A percentile compares a stretch with the other conserved stretches of the same genome.
phyloP scores from a whole-genome alignment of 2,888 invertebrate genomes.

The Idaea aversata region DNA sequence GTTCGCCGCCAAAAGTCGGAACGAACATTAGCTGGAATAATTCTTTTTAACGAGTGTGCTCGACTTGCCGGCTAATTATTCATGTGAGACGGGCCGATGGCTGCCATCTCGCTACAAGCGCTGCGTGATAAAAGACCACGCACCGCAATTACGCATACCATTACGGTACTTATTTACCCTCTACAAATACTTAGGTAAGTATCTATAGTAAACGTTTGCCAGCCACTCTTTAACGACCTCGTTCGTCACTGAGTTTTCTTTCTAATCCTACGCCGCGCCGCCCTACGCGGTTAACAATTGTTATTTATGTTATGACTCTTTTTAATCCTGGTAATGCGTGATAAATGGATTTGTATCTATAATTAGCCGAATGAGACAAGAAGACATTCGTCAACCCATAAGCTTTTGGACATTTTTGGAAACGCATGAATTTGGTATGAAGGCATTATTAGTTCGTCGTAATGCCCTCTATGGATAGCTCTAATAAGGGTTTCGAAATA shows the following conservation, averaged over 20 bases:
- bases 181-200: constrained; percentile 6
- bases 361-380: background rate
- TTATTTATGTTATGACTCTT: background rate
- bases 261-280: background rate
- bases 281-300: background rate
- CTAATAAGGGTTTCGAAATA: no score
- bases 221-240: constrained; percentile 2
- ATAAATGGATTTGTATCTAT: background rate
- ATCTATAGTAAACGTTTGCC: constrained; percentile 5
- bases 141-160: constrained; percentile 18
- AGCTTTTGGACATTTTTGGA: no score
- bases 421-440: no score
- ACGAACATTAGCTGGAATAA: constrained; percentile 69
- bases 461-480: no score
- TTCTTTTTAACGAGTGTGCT: constrained; percentile 66
- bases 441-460: no score
- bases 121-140: constrained; percentile 13
- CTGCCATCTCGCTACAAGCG: constrained; percentile 24
- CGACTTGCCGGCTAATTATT: constrained; percentile 61
- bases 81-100: constrained; percentile 45
- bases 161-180: constrained; percentile 8
- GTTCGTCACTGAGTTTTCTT: background rate
- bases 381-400: background rate
- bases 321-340: background rate
- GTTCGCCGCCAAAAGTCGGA: constrained; percentile 65